Evolutionary conservation across 2,797 vertebrate species (phyloP).

Genomic region (Myotis pilosus): DNA sequence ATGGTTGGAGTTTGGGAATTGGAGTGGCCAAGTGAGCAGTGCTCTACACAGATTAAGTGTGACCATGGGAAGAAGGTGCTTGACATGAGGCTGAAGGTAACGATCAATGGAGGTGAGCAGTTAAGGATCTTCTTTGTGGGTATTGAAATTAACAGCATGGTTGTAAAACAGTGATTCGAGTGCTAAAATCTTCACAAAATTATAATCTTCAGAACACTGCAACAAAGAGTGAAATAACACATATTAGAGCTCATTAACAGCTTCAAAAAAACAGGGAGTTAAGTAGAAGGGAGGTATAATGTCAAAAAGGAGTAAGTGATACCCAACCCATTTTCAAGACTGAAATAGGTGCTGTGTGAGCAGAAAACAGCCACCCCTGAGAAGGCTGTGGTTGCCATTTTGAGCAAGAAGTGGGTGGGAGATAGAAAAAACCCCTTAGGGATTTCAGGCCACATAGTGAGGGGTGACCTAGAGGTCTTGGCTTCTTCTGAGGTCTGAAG

Average conservation of each 20-base stretch:
- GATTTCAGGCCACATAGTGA: neutral
- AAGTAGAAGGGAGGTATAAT: neutral
- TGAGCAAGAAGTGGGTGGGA: neutral
- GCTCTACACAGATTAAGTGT: neutral
- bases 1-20: neutral
- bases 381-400: neutral
- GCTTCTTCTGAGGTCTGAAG: neutral
- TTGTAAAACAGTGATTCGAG: neutral
- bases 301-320: neutral
- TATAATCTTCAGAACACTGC: neutral
- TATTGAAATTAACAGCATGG: neutral
- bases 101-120: neutral
- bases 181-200: neutral
- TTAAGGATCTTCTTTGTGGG: neutral
- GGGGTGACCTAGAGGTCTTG: neutral
- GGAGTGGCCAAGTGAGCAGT: neutral
- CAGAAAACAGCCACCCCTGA: neutral
- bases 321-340: neutral
- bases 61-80: fast-evolving
- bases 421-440: neutral
- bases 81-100: neutral
- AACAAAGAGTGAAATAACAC: neutral
- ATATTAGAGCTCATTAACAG: neutral
- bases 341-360: neutral
- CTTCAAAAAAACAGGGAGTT: neutral